phyloP scores from a whole-genome alignment of 2,888 invertebrate species.

The Scaptodrosophila latifasciaeformis region DNA sequence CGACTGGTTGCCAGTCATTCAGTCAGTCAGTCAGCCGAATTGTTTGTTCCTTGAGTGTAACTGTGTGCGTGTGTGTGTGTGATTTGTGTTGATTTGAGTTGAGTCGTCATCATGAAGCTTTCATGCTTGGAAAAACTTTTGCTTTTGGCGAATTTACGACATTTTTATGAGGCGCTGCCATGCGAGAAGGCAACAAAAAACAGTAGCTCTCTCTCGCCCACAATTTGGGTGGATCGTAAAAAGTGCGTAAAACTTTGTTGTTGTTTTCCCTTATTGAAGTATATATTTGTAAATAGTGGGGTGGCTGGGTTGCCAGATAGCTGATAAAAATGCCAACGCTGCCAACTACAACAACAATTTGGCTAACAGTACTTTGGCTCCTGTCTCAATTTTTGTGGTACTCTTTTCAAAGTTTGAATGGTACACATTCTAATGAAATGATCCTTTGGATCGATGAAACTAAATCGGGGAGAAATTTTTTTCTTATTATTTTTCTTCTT shows the following conservation, averaged over 20 bases:
- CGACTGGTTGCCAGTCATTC: not conserved
- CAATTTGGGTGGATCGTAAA: constrained; percentile 32
- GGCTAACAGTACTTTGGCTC: constrained; percentile 8
- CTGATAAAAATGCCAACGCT: constrained; percentile 34
- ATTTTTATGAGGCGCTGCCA: constrained; percentile 71
- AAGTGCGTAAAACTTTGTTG: constrained; percentile 57
- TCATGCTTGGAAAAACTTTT: constrained; percentile 51
- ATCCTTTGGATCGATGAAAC: too few relatives aligned
- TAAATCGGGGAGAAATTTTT: too few relatives aligned
- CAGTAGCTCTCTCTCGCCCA: not conserved
- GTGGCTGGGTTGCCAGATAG: too few relatives aligned
- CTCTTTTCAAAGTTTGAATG: too few relatives aligned
- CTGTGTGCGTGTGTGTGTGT: too few relatives aligned
- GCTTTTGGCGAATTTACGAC: constrained; percentile 68
- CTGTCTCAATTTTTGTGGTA: too few relatives aligned
- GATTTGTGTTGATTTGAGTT: too few relatives aligned
- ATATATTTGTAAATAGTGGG: too few relatives aligned
- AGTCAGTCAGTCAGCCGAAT: constrained; percentile 20
- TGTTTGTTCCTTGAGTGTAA: too few relatives aligned
- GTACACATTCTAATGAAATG: too few relatives aligned
- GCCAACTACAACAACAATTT: not conserved
- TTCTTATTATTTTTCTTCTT: too few relatives aligned
- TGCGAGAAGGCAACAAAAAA: constrained; percentile 44
- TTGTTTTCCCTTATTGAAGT: too few relatives aligned
- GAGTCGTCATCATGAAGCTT: constrained; percentile 27